phyloP scores from a whole-genome alignment of 92 coral and sea anemone species.

The Phenganax stokvisi region DNA sequence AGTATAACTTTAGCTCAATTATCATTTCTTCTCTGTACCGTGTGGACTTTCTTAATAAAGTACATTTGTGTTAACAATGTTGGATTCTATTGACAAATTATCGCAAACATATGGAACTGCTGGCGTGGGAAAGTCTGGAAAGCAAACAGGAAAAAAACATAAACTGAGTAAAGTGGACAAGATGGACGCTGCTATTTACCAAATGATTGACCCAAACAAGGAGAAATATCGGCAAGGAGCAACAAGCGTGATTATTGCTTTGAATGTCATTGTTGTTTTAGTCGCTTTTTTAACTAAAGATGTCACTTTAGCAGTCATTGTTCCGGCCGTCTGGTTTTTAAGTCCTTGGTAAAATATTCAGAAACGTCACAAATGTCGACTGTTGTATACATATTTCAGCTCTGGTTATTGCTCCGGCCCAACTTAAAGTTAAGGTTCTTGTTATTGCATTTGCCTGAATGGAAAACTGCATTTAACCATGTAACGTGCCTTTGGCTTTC shows the following conservation, averaged over 20 bases:
- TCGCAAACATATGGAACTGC: constrained; percentile 31
- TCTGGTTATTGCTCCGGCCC: background rate
- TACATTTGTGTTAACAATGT: background rate
- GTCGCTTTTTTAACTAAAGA: constrained; percentile 79
- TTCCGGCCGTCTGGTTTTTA: constrained; percentile 73
- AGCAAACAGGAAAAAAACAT: constrained; percentile 2
- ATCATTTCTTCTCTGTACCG: background rate
- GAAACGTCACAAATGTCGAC: background rate
- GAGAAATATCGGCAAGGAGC: constrained; percentile 59
- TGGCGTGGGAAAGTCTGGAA: background rate
- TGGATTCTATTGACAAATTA: constrained; percentile 39
- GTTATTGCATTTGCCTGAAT: too few species aligned
- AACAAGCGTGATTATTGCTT: constrained; percentile 52
- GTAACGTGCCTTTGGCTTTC: too few species aligned
- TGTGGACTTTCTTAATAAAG: background rate
- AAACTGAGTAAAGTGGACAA: constrained; percentile 31
- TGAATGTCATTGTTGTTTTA: constrained; percentile 65
- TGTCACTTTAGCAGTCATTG: constrained; percentile 76
- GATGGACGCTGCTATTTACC: constrained; percentile 41
- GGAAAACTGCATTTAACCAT: too few species aligned
- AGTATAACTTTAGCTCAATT: background rate
- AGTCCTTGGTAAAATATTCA: constrained; percentile 33
- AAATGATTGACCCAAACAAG: constrained; percentile 52
- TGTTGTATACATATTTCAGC: background rate
- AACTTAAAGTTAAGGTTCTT: too few species aligned